phyloP scores from a whole-genome alignment of 2,797 vertebrate species.

The Semotilus atromaculatus region DNA sequence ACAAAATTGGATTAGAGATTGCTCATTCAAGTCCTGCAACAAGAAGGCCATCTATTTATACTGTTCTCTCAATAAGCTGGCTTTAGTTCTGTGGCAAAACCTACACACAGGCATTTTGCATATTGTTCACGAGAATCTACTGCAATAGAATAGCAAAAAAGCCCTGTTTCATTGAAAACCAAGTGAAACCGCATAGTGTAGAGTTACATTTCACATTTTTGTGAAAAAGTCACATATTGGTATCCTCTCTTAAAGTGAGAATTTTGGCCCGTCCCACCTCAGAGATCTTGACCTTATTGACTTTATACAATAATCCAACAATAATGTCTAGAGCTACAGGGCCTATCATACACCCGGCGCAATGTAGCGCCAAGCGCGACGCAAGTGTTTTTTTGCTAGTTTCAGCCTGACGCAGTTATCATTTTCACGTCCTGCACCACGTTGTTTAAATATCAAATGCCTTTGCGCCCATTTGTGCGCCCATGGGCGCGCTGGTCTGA shows the following conservation, averaged over 20 bases:
- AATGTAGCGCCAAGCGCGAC: no score
- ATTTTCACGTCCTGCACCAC: no score
- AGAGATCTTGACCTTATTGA: neutral
- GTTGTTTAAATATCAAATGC: no score
- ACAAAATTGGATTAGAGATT: constrained; percentile 58
- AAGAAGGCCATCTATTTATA: constrained; percentile 48
- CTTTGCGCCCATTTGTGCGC: no score
- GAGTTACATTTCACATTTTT: neutral
- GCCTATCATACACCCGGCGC: no score
- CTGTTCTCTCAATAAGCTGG: constrained; percentile 52
- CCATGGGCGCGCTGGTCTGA: no score
- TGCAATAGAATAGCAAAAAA: constrained; percentile 38
- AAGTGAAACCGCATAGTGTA: no score
- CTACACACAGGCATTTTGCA: constrained; percentile 2
- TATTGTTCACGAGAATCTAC: neutral
- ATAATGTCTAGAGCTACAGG: neutral
- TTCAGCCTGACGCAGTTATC: no score
- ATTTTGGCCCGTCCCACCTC: neutral
- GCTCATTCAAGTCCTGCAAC: constrained; percentile 24
- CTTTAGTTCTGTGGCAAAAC: constrained; percentile 49
- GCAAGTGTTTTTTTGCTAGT: no score
- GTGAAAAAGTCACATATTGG: neutral
- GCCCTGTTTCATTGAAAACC: constrained; percentile 8
- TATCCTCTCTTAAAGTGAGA: neutral
- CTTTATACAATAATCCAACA: neutral